Evolutionary conservation across 2,797 vertebrate genomes (phyloP), one percentile per base, ranked within the genome.

Genomic region (Malacoctenus gilli): DNA sequence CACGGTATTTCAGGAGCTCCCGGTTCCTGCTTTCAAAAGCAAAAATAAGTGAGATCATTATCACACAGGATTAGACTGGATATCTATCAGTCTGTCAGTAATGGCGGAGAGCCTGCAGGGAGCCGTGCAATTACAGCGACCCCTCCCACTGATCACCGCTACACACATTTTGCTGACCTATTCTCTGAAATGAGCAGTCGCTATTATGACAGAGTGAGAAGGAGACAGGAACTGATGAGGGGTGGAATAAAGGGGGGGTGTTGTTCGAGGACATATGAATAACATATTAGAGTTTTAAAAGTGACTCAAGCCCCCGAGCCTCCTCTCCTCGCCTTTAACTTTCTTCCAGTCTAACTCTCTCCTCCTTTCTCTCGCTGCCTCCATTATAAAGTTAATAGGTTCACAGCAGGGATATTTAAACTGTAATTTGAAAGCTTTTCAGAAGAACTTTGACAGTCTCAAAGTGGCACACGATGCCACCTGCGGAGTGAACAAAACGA

Each of bases 341-440:
- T 37, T 35, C n/a, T 53, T 58, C 68, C 34, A 50, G 35, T 34
- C 13, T 36, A 10, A 31, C 37, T 10, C 10, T 34, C 30, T 42
- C 19, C 32, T 6, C 15, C 16, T 48, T 21, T 49, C 35, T 21
- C 41, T 37, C 38, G 48, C 47, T 51, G 13, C 58, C 64, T 68
- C 58, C 25, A 70, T 75, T 66, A 67, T 74, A 54, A 70, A 64
- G 60, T 82, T 84, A 81, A 85, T 79, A 66, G 69, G 56, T 58
- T 83, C 58, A 68, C 79, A 84, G 76, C 51, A 3, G 72, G 72
- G 49, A 65, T 32, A 80, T 80, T 79, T 71, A 71, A 79, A 80
- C 62, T 84, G 71, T 73, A 82, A 80, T 87, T 83, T 82, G 63
- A 82, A 86, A 80, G 75, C 77, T 73, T 83, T 71, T 59, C 66